A percentile compares a stretch with the other conserved stretches of the same genome.
Conservation (phyloP, 2,888 invertebrate species). For the Hololepta plana region DNA sequence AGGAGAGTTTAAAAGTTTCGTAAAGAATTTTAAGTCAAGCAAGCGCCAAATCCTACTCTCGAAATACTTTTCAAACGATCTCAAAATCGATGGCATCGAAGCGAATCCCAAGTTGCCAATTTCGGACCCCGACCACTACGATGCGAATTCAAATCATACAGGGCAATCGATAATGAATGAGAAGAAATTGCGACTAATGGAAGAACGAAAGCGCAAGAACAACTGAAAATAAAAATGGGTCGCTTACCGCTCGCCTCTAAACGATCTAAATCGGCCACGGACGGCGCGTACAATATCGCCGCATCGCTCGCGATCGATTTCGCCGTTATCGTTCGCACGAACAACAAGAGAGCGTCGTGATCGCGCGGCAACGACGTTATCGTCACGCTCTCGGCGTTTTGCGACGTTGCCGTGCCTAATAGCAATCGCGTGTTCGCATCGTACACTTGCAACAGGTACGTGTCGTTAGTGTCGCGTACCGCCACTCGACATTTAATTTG, state of each 20-base stretch:
- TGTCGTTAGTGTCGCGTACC: conserved; percentile 17
- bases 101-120: too few relatives aligned
- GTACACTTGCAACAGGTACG: conserved; percentile 33
- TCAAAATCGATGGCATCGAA: too few relatives aligned
- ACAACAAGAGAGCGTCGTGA: conserved; percentile 26
- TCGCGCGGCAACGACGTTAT: conserved; percentile 28
- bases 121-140: too few relatives aligned
- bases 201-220: too few relatives aligned
- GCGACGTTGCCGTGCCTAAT: conserved; percentile 31
- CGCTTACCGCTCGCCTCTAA: conserved; percentile 14
- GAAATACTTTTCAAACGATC: too few relatives aligned
- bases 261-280: conserved; percentile 10
- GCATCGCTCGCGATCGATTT: conserved; percentile 32
- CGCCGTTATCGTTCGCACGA: conserved; percentile 31
- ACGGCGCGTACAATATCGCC: conserved; percentile 28
- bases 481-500: conserved; percentile 30
- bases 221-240: too few relatives aligned
- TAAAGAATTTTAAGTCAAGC: too few relatives aligned
- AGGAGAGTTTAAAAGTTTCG: too few relatives aligned
- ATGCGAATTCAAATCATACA: too few relatives aligned
- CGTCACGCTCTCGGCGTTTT: conserved; percentile 28
- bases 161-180: too few relatives aligned
- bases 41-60: too few relatives aligned
- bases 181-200: too few relatives aligned
- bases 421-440: conserved; percentile 31